Conservation (phyloP, 2,888 invertebrate species). For the Scrobipalpa costella region DNA sequence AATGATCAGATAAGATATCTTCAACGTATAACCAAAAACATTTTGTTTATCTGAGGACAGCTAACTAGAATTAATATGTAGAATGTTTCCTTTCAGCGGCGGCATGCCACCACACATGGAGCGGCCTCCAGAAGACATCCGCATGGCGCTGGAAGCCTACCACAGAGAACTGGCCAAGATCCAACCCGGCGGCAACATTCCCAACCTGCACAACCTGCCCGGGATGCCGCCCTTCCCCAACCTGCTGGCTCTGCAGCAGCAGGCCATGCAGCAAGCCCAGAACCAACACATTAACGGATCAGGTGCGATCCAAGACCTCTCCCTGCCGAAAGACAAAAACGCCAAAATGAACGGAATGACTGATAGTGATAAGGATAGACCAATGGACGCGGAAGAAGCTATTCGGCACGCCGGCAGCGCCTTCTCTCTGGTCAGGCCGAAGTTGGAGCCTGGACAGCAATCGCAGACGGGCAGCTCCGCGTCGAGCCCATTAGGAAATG, state of each 20-base stretch:
- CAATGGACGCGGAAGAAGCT: constrained; percentile 84
- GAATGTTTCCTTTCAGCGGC: constrained; percentile 91
- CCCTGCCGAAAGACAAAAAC: constrained; percentile 88
- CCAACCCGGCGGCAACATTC: constrained; percentile 84
- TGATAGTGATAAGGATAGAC: constrained; percentile 85
- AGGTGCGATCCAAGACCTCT: constrained; percentile 89
- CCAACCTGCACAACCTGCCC: constrained; percentile 76
- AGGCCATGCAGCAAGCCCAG: constrained; percentile 71
- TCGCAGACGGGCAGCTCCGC: constrained; percentile 87
- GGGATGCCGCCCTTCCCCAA: constrained; percentile 82
- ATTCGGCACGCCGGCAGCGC: constrained; percentile 90
- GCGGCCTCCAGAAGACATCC: constrained; percentile 89
- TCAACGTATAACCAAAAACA: neutral
- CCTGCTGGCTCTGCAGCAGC: constrained; percentile 89
- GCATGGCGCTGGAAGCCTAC: constrained; percentile 94
- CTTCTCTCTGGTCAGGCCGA: constrained; percentile 93
- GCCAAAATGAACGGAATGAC: constrained; percentile 84
- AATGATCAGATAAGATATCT: too few species aligned
- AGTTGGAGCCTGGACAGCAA: constrained; percentile 88
- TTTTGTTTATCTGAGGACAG: constrained; percentile 64
- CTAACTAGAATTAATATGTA: constrained; percentile 83
- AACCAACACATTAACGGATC: constrained; percentile 83
- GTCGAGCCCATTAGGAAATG: constrained; percentile 91
- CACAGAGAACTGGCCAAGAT: constrained; percentile 96
- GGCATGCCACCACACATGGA: constrained; percentile 83